A percentile compares a stretch with the other conserved stretches of the same genome.
These are phyloP conservation scores for Porites divaricata DNA, from an alignment of 92 coral and sea anemone genomes.

Conservation along the genomic window DNA sequence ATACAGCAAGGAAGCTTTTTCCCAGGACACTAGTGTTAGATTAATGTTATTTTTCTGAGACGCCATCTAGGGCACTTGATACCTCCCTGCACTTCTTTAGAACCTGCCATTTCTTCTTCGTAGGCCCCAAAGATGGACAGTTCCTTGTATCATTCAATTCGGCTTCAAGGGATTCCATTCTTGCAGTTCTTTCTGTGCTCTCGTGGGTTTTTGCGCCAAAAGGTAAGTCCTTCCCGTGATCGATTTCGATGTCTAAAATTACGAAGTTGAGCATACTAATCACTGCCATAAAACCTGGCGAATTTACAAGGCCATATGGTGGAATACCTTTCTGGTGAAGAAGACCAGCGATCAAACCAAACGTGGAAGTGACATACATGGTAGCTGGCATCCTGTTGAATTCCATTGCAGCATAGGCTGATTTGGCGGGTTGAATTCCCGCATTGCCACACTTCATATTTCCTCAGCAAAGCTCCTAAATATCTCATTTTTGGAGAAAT, in stretches of 20 bases:
- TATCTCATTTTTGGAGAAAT: constrained; percentile 32
- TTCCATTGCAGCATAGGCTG: constrained; percentile 8
- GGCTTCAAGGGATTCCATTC: constrained; percentile 7
- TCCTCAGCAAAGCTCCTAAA: constrained; percentile 42
- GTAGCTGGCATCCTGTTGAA: constrained; percentile 36
- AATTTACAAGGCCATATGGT: constrained; percentile 19
- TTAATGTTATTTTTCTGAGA: not conserved
- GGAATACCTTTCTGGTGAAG: constrained; percentile 31
- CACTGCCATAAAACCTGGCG: constrained; percentile 15
- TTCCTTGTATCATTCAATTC: not conserved
- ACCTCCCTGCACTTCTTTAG: constrained; percentile 6
- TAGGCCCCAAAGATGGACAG: constrained; percentile 25
- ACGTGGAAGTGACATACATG: constrained; percentile 27
- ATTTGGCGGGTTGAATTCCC: constrained; percentile 42
- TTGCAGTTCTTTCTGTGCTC: constrained; percentile 5
- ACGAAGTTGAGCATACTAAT: constrained; percentile 34
- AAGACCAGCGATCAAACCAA: constrained; percentile 42
- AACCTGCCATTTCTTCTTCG: constrained; percentile 26
- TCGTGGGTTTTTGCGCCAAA: constrained; percentile 35
- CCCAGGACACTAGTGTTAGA: constrained; percentile 31
- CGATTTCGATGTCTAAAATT: constrained; percentile 19
- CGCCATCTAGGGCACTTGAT: constrained; percentile 16
- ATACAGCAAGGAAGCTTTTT: constrained; percentile 19
- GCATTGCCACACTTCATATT: constrained; percentile 27
- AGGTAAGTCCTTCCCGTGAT: constrained; percentile 18